These are phyloP conservation scores for Gasterosteus nipponicus DNA, from an alignment of 2,113 vertebrate genomes.

Conservation along the genomic window DNA sequence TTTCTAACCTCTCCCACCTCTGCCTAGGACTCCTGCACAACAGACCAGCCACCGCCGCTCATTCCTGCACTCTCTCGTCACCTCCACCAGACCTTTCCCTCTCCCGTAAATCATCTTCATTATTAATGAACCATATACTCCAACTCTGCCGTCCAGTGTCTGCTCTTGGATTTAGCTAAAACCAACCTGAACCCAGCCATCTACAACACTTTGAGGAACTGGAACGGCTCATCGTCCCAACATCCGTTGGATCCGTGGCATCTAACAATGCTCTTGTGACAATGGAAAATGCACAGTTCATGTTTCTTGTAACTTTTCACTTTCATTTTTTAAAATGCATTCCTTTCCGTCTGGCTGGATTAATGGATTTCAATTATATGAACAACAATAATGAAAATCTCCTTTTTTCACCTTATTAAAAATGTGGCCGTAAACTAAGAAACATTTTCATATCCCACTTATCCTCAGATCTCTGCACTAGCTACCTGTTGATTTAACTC, in stretches of 20 bases:
- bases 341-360: background rate
- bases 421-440: background rate
- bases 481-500: background rate
- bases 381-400: background rate
- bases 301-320: conserved; percentile 2
- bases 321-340: background rate
- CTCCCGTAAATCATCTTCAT: too few relatives aligned
- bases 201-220: background rate
- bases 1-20: too few relatives aligned
- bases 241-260: background rate
- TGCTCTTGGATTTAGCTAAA: too few relatives aligned
- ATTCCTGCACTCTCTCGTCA: too few relatives aligned
- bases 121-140: too few relatives aligned
- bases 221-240: background rate
- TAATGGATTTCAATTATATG: background rate
- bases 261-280: background rate
- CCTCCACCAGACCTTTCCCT: too few relatives aligned
- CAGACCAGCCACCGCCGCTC: too few relatives aligned
- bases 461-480: background rate
- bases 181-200: background rate
- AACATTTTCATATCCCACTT: background rate
- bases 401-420: background rate
- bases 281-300: background rate
- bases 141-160: too few relatives aligned
- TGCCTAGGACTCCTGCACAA: too few relatives aligned